phyloP scores from a whole-genome alignment of 2,888 invertebrate genomes.

The Mycalesis mineus region DNA sequence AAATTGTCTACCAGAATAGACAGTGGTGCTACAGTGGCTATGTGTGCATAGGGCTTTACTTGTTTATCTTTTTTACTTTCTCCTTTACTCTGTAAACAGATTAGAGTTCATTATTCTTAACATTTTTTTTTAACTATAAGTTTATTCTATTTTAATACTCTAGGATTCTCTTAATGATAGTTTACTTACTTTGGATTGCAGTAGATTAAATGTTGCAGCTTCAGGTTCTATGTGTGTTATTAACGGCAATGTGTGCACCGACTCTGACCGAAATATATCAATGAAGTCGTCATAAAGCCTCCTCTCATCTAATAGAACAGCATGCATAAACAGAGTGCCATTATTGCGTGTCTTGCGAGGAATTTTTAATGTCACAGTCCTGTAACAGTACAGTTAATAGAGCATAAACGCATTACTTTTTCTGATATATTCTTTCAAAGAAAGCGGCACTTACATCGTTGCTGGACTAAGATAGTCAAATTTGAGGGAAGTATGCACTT shows the following conservation, averaged over 20 bases:
- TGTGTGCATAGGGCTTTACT: conserved; percentile 83
- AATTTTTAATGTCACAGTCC: conserved; percentile 82
- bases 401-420: not conserved
- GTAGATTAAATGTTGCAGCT: conserved; percentile 84
- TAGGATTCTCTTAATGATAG: not conserved
- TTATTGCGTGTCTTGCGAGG: conserved; percentile 87
- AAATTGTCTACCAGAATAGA: conserved; percentile 87
- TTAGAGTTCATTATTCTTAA: too few species aligned
- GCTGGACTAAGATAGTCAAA: conserved; percentile 81
- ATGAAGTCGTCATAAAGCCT: conserved; percentile 74
- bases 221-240: conserved; percentile 87
- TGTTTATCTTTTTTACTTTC: conserved; percentile 23
- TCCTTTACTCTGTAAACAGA: conserved; percentile 44
- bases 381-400: conserved; percentile 46
- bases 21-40: conserved; percentile 84
- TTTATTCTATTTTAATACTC: not conserved
- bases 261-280: conserved; percentile 78
- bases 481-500: conserved; percentile 78
- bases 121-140: too few species aligned
- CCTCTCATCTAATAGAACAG: conserved; percentile 78
- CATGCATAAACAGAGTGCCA: conserved; percentile 89
- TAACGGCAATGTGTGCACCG: conserved; percentile 81
- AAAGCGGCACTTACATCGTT: conserved; percentile 51
- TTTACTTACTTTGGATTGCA: conserved; percentile 58
- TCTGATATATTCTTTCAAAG: not conserved